A percentile compares a stretch with the other conserved stretches of the same genome.
phyloP scores from a whole-genome alignment of 1,140 invertebrate genomes.

The Varroa destructor region DNA sequence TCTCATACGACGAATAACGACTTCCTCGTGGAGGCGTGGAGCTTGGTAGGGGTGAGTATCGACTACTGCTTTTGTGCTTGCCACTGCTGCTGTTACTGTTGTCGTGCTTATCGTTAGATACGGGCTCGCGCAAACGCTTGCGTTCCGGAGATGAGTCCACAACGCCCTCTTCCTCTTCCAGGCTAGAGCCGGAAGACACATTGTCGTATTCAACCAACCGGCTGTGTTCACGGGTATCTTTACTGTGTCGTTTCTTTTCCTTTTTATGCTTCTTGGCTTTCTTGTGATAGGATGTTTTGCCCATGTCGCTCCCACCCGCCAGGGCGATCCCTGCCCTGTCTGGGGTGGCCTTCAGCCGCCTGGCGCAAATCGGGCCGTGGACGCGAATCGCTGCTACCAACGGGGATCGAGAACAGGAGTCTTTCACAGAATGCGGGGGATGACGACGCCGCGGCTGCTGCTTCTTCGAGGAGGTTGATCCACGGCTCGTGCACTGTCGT shows the following conservation, averaged over 20 bases:
- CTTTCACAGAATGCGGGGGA: no score
- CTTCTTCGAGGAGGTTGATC: slow-evolving; percentile 3
- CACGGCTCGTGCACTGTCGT: slow-evolving; percentile 18
- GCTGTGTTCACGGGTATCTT: slow-evolving; percentile 19
- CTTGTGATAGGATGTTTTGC: slow-evolving; percentile 23
- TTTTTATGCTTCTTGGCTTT: slow-evolving; percentile 27
- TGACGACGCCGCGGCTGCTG: not conserved
- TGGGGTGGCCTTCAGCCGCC: no score
- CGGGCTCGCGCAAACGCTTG: not conserved
- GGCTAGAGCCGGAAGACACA: slow-evolving; percentile 15
- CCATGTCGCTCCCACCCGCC: slow-evolving; percentile 1
- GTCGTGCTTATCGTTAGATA: not conserved
- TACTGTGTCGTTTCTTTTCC: slow-evolving; percentile 1
- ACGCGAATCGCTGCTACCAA: no score
- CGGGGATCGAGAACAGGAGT: no score
- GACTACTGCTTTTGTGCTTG: slow-evolving; percentile 1
- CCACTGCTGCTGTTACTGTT: slow-evolving; percentile 12
- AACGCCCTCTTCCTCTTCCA: slow-evolving; percentile 18
- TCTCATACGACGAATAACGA: slow-evolving; percentile 11
- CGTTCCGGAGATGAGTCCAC: slow-evolving; percentile 16
- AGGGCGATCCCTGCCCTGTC: no score
- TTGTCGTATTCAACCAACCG: slow-evolving; percentile 21
- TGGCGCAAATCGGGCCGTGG: no score
- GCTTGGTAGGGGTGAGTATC: slow-evolving; percentile 17
- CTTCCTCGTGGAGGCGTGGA: slow-evolving; percentile 14